A percentile compares a stretch with the other conserved stretches of the same genome.
phyloP scores from a whole-genome alignment of 2,113 vertebrate genomes.

The Sylvia atricapilla region DNA sequence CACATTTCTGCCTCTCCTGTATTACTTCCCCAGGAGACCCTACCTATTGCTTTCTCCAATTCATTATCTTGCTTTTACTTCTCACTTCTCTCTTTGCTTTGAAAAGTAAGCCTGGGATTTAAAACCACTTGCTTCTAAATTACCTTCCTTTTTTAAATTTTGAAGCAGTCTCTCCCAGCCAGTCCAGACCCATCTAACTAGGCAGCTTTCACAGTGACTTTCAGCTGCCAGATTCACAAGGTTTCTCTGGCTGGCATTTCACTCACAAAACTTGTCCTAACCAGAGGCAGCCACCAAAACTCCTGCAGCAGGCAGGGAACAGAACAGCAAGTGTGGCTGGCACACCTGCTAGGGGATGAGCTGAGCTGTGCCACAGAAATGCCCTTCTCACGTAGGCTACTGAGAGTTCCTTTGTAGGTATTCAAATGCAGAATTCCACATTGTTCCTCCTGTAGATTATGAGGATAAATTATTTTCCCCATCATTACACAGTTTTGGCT shows the following conservation, averaged over 20 bases:
- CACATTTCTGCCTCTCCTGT: not conserved
- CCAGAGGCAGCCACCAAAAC: not conserved
- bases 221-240: too few relatives aligned
- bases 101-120: not conserved
- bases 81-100: not conserved
- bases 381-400: not conserved
- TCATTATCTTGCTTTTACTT: not conserved
- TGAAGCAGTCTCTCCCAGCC: not conserved
- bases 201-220: rapidly evolving
- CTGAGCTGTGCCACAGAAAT: not conserved
- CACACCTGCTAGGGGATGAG: not conserved
- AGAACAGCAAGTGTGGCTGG: not conserved
- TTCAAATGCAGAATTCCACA: not conserved
- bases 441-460: not conserved
- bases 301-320: not conserved
- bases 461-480: not conserved
- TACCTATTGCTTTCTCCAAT: not conserved
- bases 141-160: not conserved
- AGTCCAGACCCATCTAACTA: not conserved
- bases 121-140: not conserved
- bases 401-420: not conserved
- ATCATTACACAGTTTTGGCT: not conserved
- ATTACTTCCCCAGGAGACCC: not conserved
- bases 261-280: not conserved
- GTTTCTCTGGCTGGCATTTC: not conserved